Evolutionary conservation across 1,140 invertebrate genomes (phyloP).

Genomic region (Latrodectus geometricus): DNA sequence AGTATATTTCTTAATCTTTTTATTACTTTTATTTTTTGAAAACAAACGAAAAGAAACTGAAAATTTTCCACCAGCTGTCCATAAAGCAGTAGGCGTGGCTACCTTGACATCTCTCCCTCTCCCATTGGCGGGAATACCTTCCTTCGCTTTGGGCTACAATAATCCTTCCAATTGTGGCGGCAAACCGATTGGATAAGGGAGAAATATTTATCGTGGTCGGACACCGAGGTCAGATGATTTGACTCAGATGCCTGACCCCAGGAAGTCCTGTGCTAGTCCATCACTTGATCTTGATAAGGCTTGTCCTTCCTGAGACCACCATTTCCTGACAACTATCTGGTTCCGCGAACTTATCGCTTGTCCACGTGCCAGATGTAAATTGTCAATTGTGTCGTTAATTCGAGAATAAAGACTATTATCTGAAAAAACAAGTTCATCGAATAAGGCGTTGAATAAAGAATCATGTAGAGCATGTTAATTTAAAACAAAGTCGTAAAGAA

Average conservation of each 20-base stretch:
- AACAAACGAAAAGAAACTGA: neutral
- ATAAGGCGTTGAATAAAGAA: too few species aligned
- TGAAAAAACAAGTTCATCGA: too few species aligned
- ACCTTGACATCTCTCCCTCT: neutral
- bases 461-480: too few species aligned
- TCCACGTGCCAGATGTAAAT: neutral
- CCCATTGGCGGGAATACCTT: conserved; percentile 29
- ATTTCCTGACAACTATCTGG: conserved; percentile 45
- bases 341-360: conserved; percentile 10
- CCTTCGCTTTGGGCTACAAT: conserved; percentile 30
- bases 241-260: conserved; percentile 48
- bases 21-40: neutral
- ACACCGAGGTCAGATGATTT: conserved; percentile 43
- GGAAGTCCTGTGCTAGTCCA: conserved; percentile 44
- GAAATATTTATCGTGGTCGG: conserved; percentile 58
- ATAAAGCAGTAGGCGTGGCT: conserved; percentile 21
- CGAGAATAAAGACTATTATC: too few species aligned
- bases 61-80: neutral
- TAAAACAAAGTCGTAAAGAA: too few species aligned
- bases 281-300: conserved; percentile 56
- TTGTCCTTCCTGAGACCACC: conserved; percentile 28
- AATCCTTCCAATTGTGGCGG: conserved; percentile 58
- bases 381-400: too few species aligned
- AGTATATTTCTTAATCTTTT: neutral
- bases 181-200: conserved; percentile 51